Conservation (phyloP, 2,888 invertebrate species). For the Tethea ocularis region DNA sequence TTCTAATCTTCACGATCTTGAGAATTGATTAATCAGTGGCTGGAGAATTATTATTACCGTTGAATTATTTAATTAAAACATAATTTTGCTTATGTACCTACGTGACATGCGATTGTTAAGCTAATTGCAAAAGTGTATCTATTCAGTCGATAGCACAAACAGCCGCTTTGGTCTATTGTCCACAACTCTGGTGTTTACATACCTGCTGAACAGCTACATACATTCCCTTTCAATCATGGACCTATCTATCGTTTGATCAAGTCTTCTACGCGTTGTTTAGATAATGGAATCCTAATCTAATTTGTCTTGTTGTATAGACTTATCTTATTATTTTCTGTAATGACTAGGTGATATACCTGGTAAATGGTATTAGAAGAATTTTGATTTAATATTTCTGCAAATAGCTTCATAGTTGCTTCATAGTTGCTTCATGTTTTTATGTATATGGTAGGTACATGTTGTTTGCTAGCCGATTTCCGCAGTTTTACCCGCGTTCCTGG, state of each 20-base stretch:
- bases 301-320: constrained; percentile 16
- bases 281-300: constrained; percentile 45
- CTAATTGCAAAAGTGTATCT: constrained; percentile 64
- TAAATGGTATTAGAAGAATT: no score
- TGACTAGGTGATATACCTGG: no score
- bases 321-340: neutral
- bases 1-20: no score
- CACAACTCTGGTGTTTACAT: constrained; percentile 61
- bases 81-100: constrained; percentile 25
- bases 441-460: no score
- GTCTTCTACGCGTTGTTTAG: constrained; percentile 43
- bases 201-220: constrained; percentile 38
- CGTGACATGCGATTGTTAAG: constrained; percentile 45
- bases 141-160: constrained; percentile 54
- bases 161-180: constrained; percentile 65
- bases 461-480: no score
- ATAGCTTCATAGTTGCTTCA: no score
- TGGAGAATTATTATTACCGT: no score
- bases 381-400: no score
- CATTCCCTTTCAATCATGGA: constrained; percentile 68
- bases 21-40: no score
- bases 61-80: constrained; percentile 7
- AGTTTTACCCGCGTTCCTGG: no score
- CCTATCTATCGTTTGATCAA: constrained; percentile 55
- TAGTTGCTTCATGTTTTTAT: no score